Conservation (phyloP, 2,797 vertebrate species). For the Cyclura pinguis region DNA sequence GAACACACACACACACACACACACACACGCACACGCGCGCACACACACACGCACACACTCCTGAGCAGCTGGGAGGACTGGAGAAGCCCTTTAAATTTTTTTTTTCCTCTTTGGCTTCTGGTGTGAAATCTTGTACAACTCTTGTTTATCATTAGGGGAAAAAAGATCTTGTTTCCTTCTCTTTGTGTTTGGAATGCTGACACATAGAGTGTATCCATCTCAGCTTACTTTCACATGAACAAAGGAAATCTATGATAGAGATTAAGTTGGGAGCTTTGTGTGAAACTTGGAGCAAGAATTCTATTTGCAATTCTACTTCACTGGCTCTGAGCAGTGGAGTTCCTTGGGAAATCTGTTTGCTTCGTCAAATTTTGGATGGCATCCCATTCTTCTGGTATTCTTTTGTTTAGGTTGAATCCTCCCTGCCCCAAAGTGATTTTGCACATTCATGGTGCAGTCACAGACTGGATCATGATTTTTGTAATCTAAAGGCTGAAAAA, state of each 20-base stretch:
- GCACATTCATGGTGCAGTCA: not conserved
- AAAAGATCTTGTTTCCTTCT: not conserved
- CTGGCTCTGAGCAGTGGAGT: conserved; percentile 1
- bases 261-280: conserved; percentile 7
- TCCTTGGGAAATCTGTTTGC: conserved; percentile 16
- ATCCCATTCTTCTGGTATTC: not conserved
- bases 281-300: conserved; percentile 12
- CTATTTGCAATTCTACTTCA: not conserved
- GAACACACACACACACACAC: conserved; percentile 9
- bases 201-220: conserved; percentile 18
- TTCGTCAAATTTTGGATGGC: conserved; percentile 2
- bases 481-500: not conserved
- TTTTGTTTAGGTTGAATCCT: not conserved
- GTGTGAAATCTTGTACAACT: conserved; percentile 24
- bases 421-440: not conserved
- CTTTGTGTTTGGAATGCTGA: conserved; percentile 9
- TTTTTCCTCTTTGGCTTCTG: conserved; percentile 10
- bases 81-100: not conserved
- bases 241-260: conserved; percentile 14
- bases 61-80: conserved; percentile 7
- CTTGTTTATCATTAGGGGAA: conserved; percentile 5
- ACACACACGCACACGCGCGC: too few relatives aligned
- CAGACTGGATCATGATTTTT: not conserved
- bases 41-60: conserved; percentile 2
- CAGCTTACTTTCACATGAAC: conserved; percentile 21